Evolutionary conservation across 2,888 invertebrate species (phyloP), one percentile per base, ranked within the genome.

Genomic region (Caenorhabditis imperialis): DNA sequence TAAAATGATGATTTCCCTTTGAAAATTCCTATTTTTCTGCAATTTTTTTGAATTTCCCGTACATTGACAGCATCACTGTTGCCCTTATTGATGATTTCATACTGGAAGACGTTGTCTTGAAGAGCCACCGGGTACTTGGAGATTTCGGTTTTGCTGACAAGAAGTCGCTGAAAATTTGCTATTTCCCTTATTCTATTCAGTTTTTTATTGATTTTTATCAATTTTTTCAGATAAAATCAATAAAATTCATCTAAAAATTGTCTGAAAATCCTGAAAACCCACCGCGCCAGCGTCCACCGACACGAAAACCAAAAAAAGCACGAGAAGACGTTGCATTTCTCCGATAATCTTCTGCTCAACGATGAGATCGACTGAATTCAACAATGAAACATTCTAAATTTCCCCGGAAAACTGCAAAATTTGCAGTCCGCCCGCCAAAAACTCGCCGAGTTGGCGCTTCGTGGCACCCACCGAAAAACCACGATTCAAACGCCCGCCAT

Each of bases 21-120:
- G n/a, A n/a, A n/a, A n/a, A n/a, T n/a, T n/a, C n/a, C n/a, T n/a
- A n/a, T n/a, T n/a, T n/a, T n/a, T n/a, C n/a, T n/a, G n/a, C n/a
- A n/a, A n/a, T n/a, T n/a, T n/a, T n/a, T n/a, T 30, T 7, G 6
- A 48, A 20, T 25, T 7, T 12, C 5, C 14, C 53, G 45, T 50
- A 70, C 71, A 40, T 72, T 47, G 27, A 53, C n/a, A 4, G 54
- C 61, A 22, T 38, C 16, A 1, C 40, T 27, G 22, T 55, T n/a
- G 10, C 61, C 67, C 4, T 30, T 33, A 45, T 73, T 73, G 50
- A 54, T 18, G 16, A 73, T 38, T 4, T 47, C 25, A 38, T 73
- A 73, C 33, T 73, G 47, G 23, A 65, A 44, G 4, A 57, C 57
- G 33, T 65, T 65, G 2, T 55, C 48, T 5, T 44, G 10, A 7